Percentiles rank a stretch among this genome's conserved stretches.
These are phyloP conservation scores for Eublepharis macularius DNA, from an alignment of 2,113 vertebrate genomes.

Conservation along the genomic window DNA sequence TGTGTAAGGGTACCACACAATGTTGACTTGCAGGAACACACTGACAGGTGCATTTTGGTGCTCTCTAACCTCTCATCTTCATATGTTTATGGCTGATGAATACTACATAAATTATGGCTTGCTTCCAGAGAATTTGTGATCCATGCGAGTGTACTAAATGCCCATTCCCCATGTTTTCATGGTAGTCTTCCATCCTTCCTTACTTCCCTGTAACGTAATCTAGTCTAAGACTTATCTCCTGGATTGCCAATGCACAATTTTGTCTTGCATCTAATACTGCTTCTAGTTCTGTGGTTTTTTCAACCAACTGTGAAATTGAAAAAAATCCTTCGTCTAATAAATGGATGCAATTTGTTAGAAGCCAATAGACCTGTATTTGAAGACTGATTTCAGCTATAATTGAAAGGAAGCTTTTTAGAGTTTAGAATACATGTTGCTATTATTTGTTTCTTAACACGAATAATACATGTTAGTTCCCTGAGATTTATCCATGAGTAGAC, in stretches of 20 bases:
- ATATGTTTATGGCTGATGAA: background rate
- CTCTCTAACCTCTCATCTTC: background rate
- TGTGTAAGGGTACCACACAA: background rate
- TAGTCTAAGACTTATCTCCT: background rate
- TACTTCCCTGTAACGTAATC: no score
- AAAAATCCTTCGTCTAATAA: conserved; percentile 57
- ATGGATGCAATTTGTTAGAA: conserved; percentile 65
- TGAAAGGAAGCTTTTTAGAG: conserved; percentile 44
- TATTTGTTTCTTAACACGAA: background rate
- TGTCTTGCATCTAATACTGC: background rate
- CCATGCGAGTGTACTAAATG: no score
- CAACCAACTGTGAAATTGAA: conserved; percentile 67
- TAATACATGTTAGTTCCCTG: background rate
- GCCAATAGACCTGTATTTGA: conserved; percentile 43
- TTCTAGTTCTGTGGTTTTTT: conserved; percentile 31
- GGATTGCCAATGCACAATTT: background rate
- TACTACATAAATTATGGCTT: no score
- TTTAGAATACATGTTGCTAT: conserved; percentile 41
- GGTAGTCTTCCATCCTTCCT: no score
- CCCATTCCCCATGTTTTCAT: background rate
- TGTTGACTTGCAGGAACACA: background rate
- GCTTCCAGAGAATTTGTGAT: no score
- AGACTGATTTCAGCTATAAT: conserved; percentile 55
- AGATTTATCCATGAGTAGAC: background rate
- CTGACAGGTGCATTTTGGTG: background rate